phyloP scores from a whole-genome alignment of 1,140 invertebrate genomes.

The Cecropterus lyciades region DNA sequence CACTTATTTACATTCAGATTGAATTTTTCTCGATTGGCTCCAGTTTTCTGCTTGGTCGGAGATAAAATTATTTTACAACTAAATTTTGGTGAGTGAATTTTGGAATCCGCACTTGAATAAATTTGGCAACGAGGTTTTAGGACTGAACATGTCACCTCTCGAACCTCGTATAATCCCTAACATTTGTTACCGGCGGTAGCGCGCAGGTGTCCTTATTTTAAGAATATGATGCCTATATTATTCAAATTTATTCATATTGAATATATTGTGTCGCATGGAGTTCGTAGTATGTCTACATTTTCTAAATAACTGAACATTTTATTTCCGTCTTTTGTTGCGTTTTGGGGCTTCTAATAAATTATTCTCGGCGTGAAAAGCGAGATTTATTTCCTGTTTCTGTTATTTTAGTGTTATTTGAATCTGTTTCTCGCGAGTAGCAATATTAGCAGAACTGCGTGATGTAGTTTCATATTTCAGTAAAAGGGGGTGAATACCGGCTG shows the following conservation, averaged over 20 bases:
- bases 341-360: too few relatives aligned
- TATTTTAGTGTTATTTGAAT: too few relatives aligned
- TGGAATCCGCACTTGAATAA: slow-evolving; percentile 1
- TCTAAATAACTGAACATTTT: background rate
- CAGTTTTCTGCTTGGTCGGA: slow-evolving; percentile 7
- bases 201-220: slow-evolving; percentile 10
- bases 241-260: slow-evolving; percentile 22
- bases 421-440: too few relatives aligned
- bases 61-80: slow-evolving; percentile 10
- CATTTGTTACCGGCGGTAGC: slow-evolving; percentile 10
- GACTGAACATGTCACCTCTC: slow-evolving; percentile 18
- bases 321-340: background rate
- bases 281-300: too few relatives aligned
- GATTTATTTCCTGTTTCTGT: too few relatives aligned
- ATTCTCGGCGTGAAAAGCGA: too few relatives aligned
- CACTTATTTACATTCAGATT: slow-evolving; percentile 30
- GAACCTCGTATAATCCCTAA: slow-evolving; percentile 20
- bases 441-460: too few relatives aligned
- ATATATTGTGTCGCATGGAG: background rate
- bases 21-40: slow-evolving; percentile 26
- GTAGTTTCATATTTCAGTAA: too few relatives aligned
- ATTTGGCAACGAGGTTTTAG: slow-evolving; percentile 6
- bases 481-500: too few relatives aligned
- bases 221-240: slow-evolving; percentile 9
- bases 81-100: slow-evolving; percentile 5